Percentiles rank a stretch among this genome's conserved stretches.
These are phyloP conservation scores for Sturmia bella DNA, from an alignment of 2,888 invertebrate genomes.

Conservation along the genomic window DNA sequence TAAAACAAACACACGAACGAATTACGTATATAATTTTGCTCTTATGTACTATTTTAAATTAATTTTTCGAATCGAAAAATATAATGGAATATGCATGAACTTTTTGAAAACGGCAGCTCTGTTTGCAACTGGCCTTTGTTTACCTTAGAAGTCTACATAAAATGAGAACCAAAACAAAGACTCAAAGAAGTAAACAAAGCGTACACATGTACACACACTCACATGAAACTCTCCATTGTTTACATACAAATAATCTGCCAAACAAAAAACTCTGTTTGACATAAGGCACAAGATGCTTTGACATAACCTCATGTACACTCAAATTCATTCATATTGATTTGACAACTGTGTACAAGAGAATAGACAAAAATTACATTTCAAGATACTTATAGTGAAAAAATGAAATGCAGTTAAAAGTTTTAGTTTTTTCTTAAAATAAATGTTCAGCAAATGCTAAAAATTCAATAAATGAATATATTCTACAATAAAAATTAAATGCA, in stretches of 20 bases:
- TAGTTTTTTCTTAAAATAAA: constrained; percentile 36
- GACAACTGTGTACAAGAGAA: constrained; percentile 43
- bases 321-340: constrained; percentile 44
- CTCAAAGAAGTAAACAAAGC: constrained; percentile 5
- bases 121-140: background rate
- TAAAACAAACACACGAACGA: too few relatives aligned
- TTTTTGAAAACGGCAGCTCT: too few relatives aligned
- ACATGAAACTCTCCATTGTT: constrained; percentile 43
- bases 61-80: too few relatives aligned
- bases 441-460: constrained; percentile 12
- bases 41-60: too few relatives aligned
- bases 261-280: constrained; percentile 25
- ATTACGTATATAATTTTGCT: too few relatives aligned
- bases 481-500: constrained; percentile 23
- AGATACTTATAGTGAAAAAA: constrained; percentile 47
- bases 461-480: constrained; percentile 3
- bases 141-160: constrained; percentile 20
- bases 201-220: background rate
- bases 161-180: constrained; percentile 41
- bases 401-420: constrained; percentile 42
- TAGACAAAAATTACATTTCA: constrained; percentile 35
- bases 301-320: constrained; percentile 41
- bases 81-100: too few relatives aligned
- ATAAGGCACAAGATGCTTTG: constrained; percentile 15
- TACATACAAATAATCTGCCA: constrained; percentile 20